Conservation (phyloP, 2,113 vertebrate genomes). For the Turdus rufiventris region DNA sequence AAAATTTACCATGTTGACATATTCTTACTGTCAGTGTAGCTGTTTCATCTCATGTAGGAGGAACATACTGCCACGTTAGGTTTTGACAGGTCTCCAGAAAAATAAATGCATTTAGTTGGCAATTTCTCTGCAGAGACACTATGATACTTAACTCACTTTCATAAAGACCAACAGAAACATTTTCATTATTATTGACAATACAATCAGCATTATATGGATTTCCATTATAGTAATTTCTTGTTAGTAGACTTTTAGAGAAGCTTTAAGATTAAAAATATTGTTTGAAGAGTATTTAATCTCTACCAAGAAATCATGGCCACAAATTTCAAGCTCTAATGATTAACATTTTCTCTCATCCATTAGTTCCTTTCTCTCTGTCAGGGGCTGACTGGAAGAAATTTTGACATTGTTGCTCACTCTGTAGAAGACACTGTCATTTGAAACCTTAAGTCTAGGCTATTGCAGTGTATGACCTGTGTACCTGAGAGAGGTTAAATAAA, state of each 20-base stretch:
- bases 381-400: not conserved
- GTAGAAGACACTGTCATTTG: not conserved
- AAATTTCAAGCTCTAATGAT: not conserved
- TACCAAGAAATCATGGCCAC: not conserved
- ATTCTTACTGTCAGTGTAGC: not conserved
- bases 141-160: not conserved
- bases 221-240: conserved; percentile 35
- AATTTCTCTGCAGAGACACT: not conserved
- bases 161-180: conserved; percentile 27
- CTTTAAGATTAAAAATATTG: not conserved
- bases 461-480: not conserved
- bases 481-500: not conserved
- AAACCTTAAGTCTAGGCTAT: not conserved
- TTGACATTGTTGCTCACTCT: not conserved
- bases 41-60: conserved; percentile 23
- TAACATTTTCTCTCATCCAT: not conserved
- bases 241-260: not conserved
- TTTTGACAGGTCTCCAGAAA: conserved; percentile 10
- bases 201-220: not conserved
- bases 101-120: conserved; percentile 10
- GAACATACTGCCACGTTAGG: not conserved
- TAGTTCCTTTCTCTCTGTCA: not conserved
- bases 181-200: conserved; percentile 29
- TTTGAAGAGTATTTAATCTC: conserved; percentile 5
- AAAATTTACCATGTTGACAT: conserved; percentile 44